phyloP scores from a whole-genome alignment of 2,113 vertebrate species.

The Notarius lentiginosus region DNA sequence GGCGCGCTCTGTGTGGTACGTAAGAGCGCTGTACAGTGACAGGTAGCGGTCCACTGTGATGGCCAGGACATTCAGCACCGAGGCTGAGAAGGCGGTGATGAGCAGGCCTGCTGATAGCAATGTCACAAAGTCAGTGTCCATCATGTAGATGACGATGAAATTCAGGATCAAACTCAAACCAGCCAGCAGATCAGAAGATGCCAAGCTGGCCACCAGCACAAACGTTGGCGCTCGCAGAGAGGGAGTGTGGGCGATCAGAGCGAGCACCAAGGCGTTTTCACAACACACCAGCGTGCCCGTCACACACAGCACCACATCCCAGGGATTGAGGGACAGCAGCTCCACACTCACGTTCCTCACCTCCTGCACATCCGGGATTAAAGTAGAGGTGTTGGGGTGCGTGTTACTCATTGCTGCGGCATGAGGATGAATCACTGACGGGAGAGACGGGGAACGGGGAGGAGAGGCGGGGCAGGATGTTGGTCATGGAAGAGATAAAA shows the following conservation, averaged over 20 bases:
- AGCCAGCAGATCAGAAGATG: slow-evolving; percentile 83
- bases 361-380: slow-evolving; percentile 58
- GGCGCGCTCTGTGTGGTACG: slow-evolving; percentile 87
- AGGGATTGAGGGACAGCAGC: slow-evolving; percentile 73
- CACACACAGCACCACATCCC: slow-evolving; percentile 86
- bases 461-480: slow-evolving; percentile 2
- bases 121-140: slow-evolving; percentile 70
- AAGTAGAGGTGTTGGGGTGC: slow-evolving; percentile 47
- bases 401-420: slow-evolving; percentile 68
- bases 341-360: slow-evolving; percentile 54
- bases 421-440: slow-evolving; percentile 78
- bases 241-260: slow-evolving; percentile 83
- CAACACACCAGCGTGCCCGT: slow-evolving; percentile 86
- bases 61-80: slow-evolving; percentile 84
- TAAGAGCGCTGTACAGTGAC: slow-evolving; percentile 89
- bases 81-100: slow-evolving; percentile 86
- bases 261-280: slow-evolving; percentile 87
- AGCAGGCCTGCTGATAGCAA: slow-evolving; percentile 79
- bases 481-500: slow-evolving; percentile 21
- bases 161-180: slow-evolving; percentile 85
- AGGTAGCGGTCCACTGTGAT: slow-evolving; percentile 92
- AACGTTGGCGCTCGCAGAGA: slow-evolving; percentile 82
- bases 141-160: slow-evolving; percentile 81
- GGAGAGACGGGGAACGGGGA: slow-evolving; percentile 24
- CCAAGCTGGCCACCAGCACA: slow-evolving; percentile 85